These are phyloP conservation scores for Pavo muticus DNA, from an alignment of 2,113 vertebrate species.

Conservation along the genomic window DNA sequence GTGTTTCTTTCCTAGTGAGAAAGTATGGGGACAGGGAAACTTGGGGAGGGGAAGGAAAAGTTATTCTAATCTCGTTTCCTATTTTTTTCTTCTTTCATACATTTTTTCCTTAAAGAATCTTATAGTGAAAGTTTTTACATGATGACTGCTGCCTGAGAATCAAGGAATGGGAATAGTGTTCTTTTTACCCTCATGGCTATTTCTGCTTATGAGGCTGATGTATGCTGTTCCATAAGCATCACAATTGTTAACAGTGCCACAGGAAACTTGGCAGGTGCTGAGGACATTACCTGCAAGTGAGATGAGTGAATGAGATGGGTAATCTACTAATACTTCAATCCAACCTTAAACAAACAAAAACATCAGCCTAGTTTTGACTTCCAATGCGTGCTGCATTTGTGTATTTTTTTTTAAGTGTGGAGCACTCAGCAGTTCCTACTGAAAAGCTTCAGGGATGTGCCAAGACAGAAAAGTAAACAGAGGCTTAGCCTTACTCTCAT, in stretches of 20 bases:
- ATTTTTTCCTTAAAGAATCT: neutral
- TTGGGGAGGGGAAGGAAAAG: neutral
- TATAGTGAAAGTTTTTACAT: neutral
- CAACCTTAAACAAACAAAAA: neutral
- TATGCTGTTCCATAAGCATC: neutral
- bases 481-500: neutral
- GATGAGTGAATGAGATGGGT: neutral
- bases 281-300: neutral
- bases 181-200: neutral
- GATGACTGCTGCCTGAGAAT: neutral
- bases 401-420: neutral
- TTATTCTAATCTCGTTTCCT: no score
- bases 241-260: neutral
- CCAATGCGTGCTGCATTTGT: rapidly evolving
- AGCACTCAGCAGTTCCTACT: neutral
- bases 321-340: neutral
- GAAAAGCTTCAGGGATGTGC: neutral
- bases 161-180: neutral
- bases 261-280: neutral
- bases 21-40: neutral
- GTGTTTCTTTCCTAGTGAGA: neutral
- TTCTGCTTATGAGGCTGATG: neutral
- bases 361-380: neutral
- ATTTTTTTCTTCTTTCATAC: no score
- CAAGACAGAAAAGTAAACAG: neutral